Evolutionary conservation across 30 jellyfish, hydroid and myxozoan species (phyloP).

Genomic region (Cassiopea andromeda): DNA sequence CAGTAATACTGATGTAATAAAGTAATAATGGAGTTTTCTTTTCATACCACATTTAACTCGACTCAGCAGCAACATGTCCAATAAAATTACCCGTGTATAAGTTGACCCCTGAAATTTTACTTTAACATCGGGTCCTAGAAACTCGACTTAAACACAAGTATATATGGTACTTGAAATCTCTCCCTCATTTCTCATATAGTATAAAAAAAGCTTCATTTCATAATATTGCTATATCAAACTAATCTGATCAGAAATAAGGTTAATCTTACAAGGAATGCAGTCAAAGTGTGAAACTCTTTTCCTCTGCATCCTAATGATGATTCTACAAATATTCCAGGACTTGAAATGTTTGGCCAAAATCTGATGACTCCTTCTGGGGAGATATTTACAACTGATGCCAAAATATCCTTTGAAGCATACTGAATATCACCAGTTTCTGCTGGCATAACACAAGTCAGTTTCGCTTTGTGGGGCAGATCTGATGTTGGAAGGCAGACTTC

Average conservation of each 20-base stretch:
- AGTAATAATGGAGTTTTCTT: no score
- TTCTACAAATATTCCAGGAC: constrained; percentile 77
- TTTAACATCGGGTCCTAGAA: no score
- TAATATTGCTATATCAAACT: not conserved
- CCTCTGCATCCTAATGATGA: constrained; percentile 78
- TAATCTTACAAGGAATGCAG: constrained; percentile 69
- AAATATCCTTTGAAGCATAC: constrained; percentile 33
- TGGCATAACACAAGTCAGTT: constrained; percentile 74
- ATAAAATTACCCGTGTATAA: no score
- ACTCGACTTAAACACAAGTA: no score
- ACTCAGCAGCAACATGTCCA: no score
- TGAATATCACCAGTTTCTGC: constrained; percentile 33
- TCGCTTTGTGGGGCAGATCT: constrained; percentile 88
- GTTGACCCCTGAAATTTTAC: no score
- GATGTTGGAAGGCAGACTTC: constrained; percentile 83
- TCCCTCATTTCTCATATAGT: no score
- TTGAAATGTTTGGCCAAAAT: constrained; percentile 86
- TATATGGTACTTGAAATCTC: no score
- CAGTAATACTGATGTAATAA: no score
- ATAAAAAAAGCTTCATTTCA: no score
- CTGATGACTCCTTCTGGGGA: constrained; percentile 93
- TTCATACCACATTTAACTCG: no score
- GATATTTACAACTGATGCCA: constrained; percentile 72
- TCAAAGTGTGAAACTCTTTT: constrained; percentile 75
- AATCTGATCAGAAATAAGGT: not conserved